phyloP scores from a whole-genome alignment of 2,888 invertebrate genomes.

The Nemotelus nigrinus region DNA sequence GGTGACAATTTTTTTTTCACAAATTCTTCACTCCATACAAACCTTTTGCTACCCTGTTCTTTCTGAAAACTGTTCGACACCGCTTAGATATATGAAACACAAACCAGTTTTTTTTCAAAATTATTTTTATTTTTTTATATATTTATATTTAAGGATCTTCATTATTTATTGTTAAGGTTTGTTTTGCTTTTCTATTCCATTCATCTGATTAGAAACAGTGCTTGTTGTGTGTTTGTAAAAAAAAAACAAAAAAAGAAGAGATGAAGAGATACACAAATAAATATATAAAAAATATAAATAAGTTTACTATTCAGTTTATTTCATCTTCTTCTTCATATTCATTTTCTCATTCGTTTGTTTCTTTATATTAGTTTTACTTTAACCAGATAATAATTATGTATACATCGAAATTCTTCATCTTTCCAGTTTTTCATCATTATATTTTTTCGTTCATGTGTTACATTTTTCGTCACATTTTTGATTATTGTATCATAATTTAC shows the following conservation, averaged over 20 bases:
- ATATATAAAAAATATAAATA: conserved; percentile 43
- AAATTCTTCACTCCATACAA: too few species aligned
- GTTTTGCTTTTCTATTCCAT: conserved; percentile 38
- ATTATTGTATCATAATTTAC: conserved; percentile 29
- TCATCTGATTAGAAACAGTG: conserved; percentile 32
- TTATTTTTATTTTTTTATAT: conserved; percentile 50
- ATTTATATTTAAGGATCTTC: conserved; percentile 43
- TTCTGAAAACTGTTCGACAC: not conserved
- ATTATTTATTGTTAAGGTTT: conserved; percentile 43
- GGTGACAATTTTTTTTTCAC: too few species aligned
- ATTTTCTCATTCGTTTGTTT: not conserved
- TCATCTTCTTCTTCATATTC: too few species aligned
- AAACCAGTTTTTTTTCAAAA: conserved; percentile 31
- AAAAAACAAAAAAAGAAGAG: conserved; percentile 30
- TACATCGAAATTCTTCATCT: conserved; percentile 36
- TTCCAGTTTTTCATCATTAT: conserved; percentile 13
- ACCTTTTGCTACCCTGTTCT: too few species aligned
- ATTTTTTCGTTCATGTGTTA: conserved; percentile 18
- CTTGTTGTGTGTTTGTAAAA: too few species aligned
- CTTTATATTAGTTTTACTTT: conserved; percentile 28
- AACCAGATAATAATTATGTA: conserved; percentile 42
- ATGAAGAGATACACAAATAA: conserved; percentile 28
- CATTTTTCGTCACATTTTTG: not conserved
- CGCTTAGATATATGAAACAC: not conserved
- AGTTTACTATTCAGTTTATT: conserved; percentile 32